Base-by-base conservation (phyloP, 2,888 invertebrate species). In the Lymantria dispar region DNA sequence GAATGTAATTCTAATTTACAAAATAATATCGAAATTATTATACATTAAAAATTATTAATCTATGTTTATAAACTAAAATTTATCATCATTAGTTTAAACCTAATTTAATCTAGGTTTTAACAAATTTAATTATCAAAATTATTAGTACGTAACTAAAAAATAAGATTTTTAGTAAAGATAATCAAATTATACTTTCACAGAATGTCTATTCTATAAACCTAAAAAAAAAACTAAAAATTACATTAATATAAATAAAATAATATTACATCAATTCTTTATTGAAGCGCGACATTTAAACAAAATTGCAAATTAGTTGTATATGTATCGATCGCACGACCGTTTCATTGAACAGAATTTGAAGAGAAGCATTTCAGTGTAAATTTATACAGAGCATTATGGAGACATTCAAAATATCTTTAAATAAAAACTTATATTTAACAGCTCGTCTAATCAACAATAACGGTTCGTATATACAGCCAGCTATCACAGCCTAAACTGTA, bases 1-100 rank as follows among this genome's bases (percentile, higher is more conserved):
- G 76, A 76, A 76, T 76, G 76, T 74, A 60, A 45, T 44, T 58
- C 60, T 59, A 62, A 49, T 51, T 55, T 52, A 54, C 49, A 58
- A 67, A 64, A 46, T 59, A 61, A 65, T 57, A 56, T 54, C 45
- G 52, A 64, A 64, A 58, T 48, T 37, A 53, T 51, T 60, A 53
- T 55, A 47, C 52, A 55, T 39, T 50, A 43, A 39, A 43, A 64
- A 57, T 66, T 58, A 52, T 52, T 53, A 45, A 37, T 43, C 45
- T 60, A 3, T 1, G 50, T 56, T 61, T 62, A 64, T 50, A 57
- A 66, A 64, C 46, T 62, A 58, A 65, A 67, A 56, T 47, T 52
- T 39, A 66, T 52, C 54, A 54, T 63, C 54, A 58, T 54, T 67
- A 52, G 39, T 57, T 60, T 55, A 29, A 61, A 33, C 40, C 50